Evolutionary conservation across 2,888 invertebrate species (phyloP), one percentile per base, ranked within the genome.

Genomic region (Diplolepis rosae): DNA sequence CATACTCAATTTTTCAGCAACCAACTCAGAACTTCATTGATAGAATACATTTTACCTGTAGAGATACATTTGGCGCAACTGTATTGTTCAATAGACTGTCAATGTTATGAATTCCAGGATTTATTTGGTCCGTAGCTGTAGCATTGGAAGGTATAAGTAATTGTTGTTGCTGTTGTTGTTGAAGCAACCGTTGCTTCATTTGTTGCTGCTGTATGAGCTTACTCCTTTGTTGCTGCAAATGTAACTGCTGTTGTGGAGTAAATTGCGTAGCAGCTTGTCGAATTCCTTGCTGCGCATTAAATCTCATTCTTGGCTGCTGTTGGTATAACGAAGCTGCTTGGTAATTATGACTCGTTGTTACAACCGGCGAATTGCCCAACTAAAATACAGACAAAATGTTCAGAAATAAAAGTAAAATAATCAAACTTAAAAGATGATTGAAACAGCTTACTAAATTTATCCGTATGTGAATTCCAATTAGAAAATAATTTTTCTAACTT

Each of bases 31-130:
- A 39, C 9, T 45, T 65, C 1, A 65, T 7, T 45, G 15, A 2
- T 30, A 13, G 35, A 54, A 51, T 66, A 42, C 13, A 48, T 65
- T n/a, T 77, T 83, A 91, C 90, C 88, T 95, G 94, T 77, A 97
- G 91, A 74, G 97, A 93, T 68, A 98, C 97, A 89, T 98, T 98
- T 66, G 96, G 96, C 69, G 96, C 96, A 76, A 96, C 95, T 61
- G 94, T 94, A 82, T 94, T 94, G 86, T 95, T 95, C 83, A 97
- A 91, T 80, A 98, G 91, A 75, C 94, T 95, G 86, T 94, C 95
- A 83, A 97, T 95, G 84, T 95, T 96, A 77, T 92, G 91, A 79
- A 92, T 89, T 66, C 89, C 90, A 50, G 91, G 88, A 73, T 90
- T 89, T 75, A 91, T 90, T 85, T 91, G 91, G 79, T 91, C 90